These are phyloP conservation scores for Smithornis capensis DNA, from an alignment of 2,113 vertebrate genomes.

Conservation along the genomic window DNA sequence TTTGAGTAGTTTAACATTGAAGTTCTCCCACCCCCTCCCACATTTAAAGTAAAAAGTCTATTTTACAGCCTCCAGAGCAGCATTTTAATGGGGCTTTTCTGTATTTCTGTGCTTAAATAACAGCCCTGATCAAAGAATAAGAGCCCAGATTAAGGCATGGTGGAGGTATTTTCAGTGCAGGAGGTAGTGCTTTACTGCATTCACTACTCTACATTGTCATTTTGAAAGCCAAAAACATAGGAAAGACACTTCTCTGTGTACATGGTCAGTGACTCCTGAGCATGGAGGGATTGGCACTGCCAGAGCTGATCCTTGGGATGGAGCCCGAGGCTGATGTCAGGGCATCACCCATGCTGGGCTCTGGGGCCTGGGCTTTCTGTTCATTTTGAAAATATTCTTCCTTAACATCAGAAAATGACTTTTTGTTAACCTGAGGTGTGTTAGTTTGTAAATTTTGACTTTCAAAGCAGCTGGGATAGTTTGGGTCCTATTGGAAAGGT, in stretches of 20 bases:
- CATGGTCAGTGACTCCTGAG: background rate
- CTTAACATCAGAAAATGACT: background rate
- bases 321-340: background rate
- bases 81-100: slow-evolving; percentile 47
- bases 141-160: background rate
- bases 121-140: background rate
- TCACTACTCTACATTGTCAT: background rate
- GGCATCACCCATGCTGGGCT: fast-evolving
- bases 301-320: background rate
- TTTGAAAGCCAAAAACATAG: background rate
- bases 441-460: background rate
- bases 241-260: background rate
- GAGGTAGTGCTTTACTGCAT: background rate
- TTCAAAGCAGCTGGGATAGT: background rate
- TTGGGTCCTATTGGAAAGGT: background rate
- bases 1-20: background rate
- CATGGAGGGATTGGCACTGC: fast-evolving
- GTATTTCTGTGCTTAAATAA: background rate
- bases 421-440: background rate
- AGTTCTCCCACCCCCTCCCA: slow-evolving; percentile 2
- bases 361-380: background rate
- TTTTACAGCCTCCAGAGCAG: slow-evolving; percentile 41
- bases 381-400: background rate
- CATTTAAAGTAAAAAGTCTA: slow-evolving; percentile 18
- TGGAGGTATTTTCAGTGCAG: background rate